phyloP scores from a whole-genome alignment of 2,888 invertebrate genomes.

The Drosophila ustulata region DNA sequence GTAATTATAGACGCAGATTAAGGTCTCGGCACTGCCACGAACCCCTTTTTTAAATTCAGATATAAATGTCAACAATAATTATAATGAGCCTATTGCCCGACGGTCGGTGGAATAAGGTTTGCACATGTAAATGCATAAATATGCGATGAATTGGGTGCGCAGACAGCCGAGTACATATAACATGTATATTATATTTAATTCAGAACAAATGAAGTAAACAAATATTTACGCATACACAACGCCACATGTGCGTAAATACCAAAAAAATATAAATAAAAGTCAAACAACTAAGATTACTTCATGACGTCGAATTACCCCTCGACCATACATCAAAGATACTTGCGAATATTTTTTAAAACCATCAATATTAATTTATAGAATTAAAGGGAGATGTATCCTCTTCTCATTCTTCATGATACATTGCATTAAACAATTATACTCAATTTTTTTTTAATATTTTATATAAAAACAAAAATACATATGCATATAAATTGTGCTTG shows the following conservation, averaged over 20 bases:
- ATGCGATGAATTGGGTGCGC: slow-evolving; percentile 34
- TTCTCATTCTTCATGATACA: no score
- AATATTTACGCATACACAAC: slow-evolving; percentile 70
- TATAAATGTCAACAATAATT: slow-evolving; percentile 77
- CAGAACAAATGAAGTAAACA: slow-evolving; percentile 81
- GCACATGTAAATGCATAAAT: slow-evolving; percentile 58
- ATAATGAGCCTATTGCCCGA: slow-evolving; percentile 56
- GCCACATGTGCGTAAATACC: slow-evolving; percentile 39
- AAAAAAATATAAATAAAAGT: slow-evolving; percentile 18
- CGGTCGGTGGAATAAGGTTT: slow-evolving; percentile 35
- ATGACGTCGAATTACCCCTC: no score
- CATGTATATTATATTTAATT: slow-evolving; percentile 82
- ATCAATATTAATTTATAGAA: no score
- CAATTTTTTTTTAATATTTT: no score
- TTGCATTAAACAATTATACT: no score
- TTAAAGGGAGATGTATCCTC: no score
- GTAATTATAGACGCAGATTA: slow-evolving; percentile 66
- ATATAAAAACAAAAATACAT: no score
- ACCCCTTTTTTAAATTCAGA: slow-evolving; percentile 26
- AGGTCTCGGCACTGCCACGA: slow-evolving; percentile 15
- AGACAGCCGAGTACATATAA: slow-evolving; percentile 68
- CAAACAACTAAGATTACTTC: background rate
- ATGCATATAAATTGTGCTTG: no score
- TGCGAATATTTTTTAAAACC: no score
- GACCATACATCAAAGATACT: no score